Conservation (phyloP, 2,888 invertebrate genomes). For the Pammene fasciana region DNA sequence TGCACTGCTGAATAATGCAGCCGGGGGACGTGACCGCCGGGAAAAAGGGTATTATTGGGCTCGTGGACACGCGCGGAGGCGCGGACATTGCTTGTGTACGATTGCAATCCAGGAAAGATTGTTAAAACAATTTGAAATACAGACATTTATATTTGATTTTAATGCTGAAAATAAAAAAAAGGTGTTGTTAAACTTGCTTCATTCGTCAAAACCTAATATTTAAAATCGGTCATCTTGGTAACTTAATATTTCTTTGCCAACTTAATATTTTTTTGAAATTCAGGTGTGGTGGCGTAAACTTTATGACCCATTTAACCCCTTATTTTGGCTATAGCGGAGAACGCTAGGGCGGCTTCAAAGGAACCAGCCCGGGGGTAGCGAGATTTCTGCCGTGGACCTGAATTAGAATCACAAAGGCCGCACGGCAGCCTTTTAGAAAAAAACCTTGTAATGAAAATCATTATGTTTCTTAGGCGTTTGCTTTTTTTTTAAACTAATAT, state of each 20-base stretch:
- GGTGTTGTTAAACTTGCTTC: too few relatives aligned
- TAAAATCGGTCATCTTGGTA: too few relatives aligned
- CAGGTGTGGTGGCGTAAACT: neutral
- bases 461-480: slow-evolving; percentile 10
- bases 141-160: neutral
- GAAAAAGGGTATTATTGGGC: slow-evolving; percentile 3
- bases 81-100: slow-evolving; percentile 2
- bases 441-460: slow-evolving; percentile 26
- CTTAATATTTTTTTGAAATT: neutral
- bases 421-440: slow-evolving; percentile 18
- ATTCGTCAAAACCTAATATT: too few relatives aligned
- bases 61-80: neutral
- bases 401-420: slow-evolving; percentile 37
- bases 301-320: slow-evolving; percentile 11
- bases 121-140: neutral
- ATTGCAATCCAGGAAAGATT: neutral
- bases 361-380: slow-evolving; percentile 18
- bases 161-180: too few relatives aligned
- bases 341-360: slow-evolving; percentile 14
- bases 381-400: slow-evolving; percentile 28
- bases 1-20: slow-evolving; percentile 26
- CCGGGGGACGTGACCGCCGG: neutral
- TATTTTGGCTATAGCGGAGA: slow-evolving; percentile 2
- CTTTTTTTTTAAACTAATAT: too few relatives aligned
- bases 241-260: too few relatives aligned